Base-by-base conservation (phyloP, 2,888 invertebrate species). In the Nymphalis polychloros region DNA sequence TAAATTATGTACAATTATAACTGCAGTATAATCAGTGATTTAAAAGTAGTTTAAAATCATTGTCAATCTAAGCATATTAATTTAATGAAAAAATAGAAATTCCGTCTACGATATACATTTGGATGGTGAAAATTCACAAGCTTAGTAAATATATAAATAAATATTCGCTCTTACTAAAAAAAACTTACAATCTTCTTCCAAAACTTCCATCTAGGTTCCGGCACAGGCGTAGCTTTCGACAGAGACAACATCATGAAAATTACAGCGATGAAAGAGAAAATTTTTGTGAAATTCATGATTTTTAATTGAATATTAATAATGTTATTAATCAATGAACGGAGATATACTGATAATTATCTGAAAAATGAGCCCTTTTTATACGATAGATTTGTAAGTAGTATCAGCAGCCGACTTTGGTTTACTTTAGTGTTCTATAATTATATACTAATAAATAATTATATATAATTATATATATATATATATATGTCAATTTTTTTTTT, bases 151-250 rank as follows among this genome's bases (percentile, higher is more conserved):
- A 13, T 52, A 63, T 20, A 27, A 46, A n/a, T 17, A 16, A 46
- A 53, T 8, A 63, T 20, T 41, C 5, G 6, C 27, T 6, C 6
- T 6, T 23, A 23, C 23, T 23, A 23, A 52, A 47, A 31, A 57
- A n/a, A 35, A 76, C 76, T 69, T 72, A 76, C 76, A 31, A 73
- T 41, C 74, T 75, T 76, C 62, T 76, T 76, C 59, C 73, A 75
- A 31, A 72, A 63, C 47, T 75, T 76, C 72, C 71, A 70, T 19
- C 63, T 75, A 1, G 73, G 76, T 8, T 60, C 31, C 2, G 74
- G 69, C 0, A 61, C 66, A 27, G 73, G 72, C 17, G 61, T 49
- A 4, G 68, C 57, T 13, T 35, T 23, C 7, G 47, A 41, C 4
- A 73, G n/a, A 2, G 71, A 64, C 16, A 70, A 16, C 6, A 65